Evolutionary conservation across 2,113 vertebrate genomes (phyloP).

Genomic region (Symphodus melops): DNA sequence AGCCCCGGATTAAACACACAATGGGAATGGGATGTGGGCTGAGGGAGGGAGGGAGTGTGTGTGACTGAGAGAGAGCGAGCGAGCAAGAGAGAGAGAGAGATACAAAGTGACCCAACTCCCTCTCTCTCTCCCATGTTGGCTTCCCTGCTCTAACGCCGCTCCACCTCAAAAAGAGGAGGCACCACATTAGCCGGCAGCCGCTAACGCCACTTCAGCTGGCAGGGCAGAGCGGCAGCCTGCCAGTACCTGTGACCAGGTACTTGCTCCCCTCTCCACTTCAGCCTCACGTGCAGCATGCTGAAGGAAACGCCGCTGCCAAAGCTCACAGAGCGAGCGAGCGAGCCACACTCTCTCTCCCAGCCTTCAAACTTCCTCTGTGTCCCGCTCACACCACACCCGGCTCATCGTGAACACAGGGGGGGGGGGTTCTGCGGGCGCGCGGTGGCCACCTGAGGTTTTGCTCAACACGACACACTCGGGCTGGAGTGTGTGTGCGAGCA

Average conservation of each 20-base stretch:
- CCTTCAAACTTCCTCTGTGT: slow-evolving; percentile 32
- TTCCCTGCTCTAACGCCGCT: slow-evolving; percentile 3
- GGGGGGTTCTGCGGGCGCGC: slow-evolving; percentile 11
- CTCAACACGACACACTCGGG: background rate
- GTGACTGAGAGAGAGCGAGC: slow-evolving; percentile 22
- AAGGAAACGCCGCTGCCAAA: slow-evolving; percentile 30
- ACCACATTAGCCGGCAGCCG: slow-evolving; percentile 11
- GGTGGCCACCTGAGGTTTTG: slow-evolving; percentile 44
- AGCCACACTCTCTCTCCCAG: slow-evolving; percentile 11
- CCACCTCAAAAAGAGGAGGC: slow-evolving; percentile 36
- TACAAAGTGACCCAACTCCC: slow-evolving; percentile 58
- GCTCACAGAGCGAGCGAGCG: slow-evolving; percentile 28
- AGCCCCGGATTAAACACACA: slow-evolving; percentile 84
- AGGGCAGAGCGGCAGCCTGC: background rate
- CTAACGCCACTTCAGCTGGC: slow-evolving; percentile 32
- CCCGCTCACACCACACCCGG: slow-evolving; percentile 26
- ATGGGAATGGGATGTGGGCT: slow-evolving; percentile 82
- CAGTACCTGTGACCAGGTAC: slow-evolving; percentile 58
- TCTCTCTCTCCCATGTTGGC: slow-evolving; percentile 36
- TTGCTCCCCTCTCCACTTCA: slow-evolving; percentile 44
- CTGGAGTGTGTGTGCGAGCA: slow-evolving; percentile 6
- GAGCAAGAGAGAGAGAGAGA: slow-evolving; percentile 32
- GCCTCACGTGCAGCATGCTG: slow-evolving; percentile 8
- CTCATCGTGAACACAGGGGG: slow-evolving; percentile 47
- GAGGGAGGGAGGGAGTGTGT: slow-evolving; percentile 50